Evolutionary conservation across 2,797 vertebrate genomes (phyloP).

Genomic region (Hippopotamyrus pictus): DNA sequence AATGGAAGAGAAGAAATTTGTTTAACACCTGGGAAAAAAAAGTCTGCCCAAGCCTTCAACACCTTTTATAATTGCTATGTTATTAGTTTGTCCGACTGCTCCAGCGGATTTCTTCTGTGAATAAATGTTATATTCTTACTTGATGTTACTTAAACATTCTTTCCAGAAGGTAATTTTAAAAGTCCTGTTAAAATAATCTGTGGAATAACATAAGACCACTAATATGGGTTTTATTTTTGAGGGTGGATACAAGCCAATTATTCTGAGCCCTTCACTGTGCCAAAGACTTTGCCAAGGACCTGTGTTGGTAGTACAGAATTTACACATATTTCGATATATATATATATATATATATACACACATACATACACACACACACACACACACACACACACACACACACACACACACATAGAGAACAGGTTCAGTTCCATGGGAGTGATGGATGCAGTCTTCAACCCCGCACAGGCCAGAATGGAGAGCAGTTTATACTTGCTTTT

Average conservation of each 20-base stretch:
- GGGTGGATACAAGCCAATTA: background rate
- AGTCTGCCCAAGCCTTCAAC: background rate
- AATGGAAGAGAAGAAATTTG: background rate
- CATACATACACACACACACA: too few relatives aligned
- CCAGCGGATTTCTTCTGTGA: background rate
- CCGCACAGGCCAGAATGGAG: background rate
- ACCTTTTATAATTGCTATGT: background rate
- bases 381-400: background rate
- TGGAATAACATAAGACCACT: background rate
- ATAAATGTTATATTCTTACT: background rate
- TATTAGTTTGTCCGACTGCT: background rate
- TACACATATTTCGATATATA: background rate
- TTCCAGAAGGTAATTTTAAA: background rate
- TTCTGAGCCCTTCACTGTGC: background rate
- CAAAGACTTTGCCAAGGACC: background rate
- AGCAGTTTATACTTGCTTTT: background rate
- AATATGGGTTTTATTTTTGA: background rate
- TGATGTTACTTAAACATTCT: background rate
- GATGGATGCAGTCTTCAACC: background rate
- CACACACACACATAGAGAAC: background rate
- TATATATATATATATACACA: too few relatives aligned
- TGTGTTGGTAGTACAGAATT: background rate
- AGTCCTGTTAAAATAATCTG: background rate
- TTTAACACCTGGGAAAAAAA: background rate
- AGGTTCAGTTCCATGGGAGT: background rate